Evolutionary conservation across 2,113 vertebrate genomes (phyloP), one percentile per base, ranked within the genome.

Genomic region (Caracal caracal): DNA sequence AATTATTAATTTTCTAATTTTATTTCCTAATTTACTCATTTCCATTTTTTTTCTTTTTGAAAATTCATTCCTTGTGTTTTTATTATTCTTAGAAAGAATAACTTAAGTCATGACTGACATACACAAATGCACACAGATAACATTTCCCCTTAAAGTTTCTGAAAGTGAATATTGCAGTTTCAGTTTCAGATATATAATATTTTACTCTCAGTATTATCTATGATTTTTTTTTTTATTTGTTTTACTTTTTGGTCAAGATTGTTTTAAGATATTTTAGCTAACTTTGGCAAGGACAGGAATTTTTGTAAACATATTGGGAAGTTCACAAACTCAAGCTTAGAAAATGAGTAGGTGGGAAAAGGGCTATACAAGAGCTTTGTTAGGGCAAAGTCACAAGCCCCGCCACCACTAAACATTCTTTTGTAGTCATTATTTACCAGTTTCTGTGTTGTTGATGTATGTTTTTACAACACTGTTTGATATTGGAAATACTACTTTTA

Each of bases 401-500:
- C 10, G 0, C 2, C 30, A 9, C 17, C 5, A 28, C 26, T 5
- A 24, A 70, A 15, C 30, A 13, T 8, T 3, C 19, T 26, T 6
- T 49, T 16, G 40, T 37, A 56, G 3, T 81, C 8, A 59, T 0
- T 43, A 13, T 24, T 3, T 20, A n/a, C 16, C 49, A 40, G 65
- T 11, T 5, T 12, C 43, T n/a, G 6, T 51, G 40, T 68, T 63
- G 26, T 40, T 80, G 10, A 37, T 28, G n/a, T 33, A n/a, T 19
- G 1, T 3, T 61, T 63, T 51, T 51, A 28, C 6, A 28, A 49
- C 6, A 22, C 43, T 6, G 1, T 75, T 94, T 75, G 35, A n/a
- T 59, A 70, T 43, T 70, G 75, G 11, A 87, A 91, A 47, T 43
- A 15, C 43, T 63, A 37, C 82, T 63, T n/a, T 61, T 53, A 47